These are phyloP conservation scores for Psococerastis gibbosa DNA, from an alignment of 2,888 invertebrate genomes.

Conservation along the genomic window DNA sequence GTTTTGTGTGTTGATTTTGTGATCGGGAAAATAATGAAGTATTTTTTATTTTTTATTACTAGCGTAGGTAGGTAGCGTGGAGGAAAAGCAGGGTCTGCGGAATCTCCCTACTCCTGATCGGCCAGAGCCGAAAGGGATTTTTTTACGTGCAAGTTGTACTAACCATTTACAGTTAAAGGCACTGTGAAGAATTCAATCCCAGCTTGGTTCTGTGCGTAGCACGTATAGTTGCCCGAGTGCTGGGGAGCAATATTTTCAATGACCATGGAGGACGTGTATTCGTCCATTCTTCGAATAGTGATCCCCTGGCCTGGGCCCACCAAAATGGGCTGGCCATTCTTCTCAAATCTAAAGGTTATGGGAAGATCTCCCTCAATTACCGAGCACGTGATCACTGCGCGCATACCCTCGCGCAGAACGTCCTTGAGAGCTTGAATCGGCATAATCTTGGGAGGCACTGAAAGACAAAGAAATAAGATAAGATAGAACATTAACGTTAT, in stretches of 20 bases:
- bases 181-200: constrained; percentile 59
- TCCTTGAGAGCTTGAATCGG: constrained; percentile 68
- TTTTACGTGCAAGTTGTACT: too few species aligned
- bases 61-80: too few species aligned
- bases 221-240: constrained; percentile 83
- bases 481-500: background rate
- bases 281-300: constrained; percentile 43
- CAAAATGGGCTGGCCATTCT: constrained; percentile 64
- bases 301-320: too few species aligned
- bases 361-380: constrained; percentile 85
- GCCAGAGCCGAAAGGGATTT: too few species aligned
- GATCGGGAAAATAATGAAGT: too few species aligned
- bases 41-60: too few species aligned
- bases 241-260: constrained; percentile 70
- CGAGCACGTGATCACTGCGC: constrained; percentile 78
- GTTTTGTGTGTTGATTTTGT: too few species aligned
- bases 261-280: constrained; percentile 67
- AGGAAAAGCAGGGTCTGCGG: too few species aligned
- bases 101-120: too few species aligned
- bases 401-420: constrained; percentile 62
- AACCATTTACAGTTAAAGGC: constrained; percentile 65
- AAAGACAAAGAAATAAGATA: constrained; percentile 18
- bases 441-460: constrained; percentile 69
- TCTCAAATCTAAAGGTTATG: constrained; percentile 78
- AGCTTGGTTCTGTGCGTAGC: constrained; percentile 74